Evolutionary conservation across 2,113 vertebrate species (phyloP), one percentile per base, ranked within the genome.

Genomic region (Entelurus aequoreus): DNA sequence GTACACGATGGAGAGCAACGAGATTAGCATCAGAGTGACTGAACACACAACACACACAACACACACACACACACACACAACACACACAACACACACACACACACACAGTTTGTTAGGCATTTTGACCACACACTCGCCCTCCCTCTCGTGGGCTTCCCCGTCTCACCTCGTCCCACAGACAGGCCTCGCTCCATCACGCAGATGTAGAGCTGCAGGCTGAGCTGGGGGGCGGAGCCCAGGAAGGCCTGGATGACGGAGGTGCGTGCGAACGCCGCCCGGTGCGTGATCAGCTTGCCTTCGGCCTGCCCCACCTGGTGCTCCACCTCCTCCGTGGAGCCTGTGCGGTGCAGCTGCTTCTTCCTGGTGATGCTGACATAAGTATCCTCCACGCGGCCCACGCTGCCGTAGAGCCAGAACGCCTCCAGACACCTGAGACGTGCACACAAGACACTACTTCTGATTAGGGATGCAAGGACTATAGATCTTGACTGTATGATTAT

Each of bases 351-450:
- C 84, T 96, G 95, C 75, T 90, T 94, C 87, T 95, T 98, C 88
- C 93, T 92, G 1, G 94, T 98, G 87, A 99, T 99, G 86, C 95
- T 98, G 90, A 98, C 96, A 90, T 98, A 98, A 6, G 95, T 94
- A 69, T 99, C 96, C 87, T 99, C 97, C 37, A 91, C 76, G 42
- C 88, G 87, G 48, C 90, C 87, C 59, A 92, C 92, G 12, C 83
- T 91, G 84, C 92, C 94, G 62, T 97, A 98, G 87, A 97, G 93
- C 42, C 90, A 97, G 73, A 98, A 93, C 36, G 91, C 95, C 87
- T 99, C 94, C 86, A 96, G 87, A 84, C 94, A 97, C 90, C 97
- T 99, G 82, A 47, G 82, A 36, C 10, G 42, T 28, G 28, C 28
- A 28, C 28, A 28, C 28, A 28, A 28, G 28, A 28, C 28, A 28